Conservation (phyloP, 2,113 vertebrate species). For the Alligator sinensis region DNA sequence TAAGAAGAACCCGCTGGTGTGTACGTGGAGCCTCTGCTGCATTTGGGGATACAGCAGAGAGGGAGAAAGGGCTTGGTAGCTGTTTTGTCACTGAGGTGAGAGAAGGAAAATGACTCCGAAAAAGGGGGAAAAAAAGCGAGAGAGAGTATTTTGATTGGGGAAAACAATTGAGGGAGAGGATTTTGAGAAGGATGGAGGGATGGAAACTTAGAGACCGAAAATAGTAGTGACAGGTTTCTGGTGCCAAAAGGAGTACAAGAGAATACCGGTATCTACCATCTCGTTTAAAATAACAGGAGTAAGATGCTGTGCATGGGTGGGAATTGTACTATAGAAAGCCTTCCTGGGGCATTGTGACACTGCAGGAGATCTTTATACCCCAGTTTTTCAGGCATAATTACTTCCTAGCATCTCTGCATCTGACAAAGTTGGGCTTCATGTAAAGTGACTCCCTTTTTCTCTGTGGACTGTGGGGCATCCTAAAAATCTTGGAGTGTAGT, state of each 20-base stretch:
- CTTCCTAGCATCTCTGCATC: background rate
- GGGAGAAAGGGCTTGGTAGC: background rate
- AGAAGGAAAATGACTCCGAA: background rate
- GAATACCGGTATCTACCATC: background rate
- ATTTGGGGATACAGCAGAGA: too few species aligned
- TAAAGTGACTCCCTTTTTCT: background rate
- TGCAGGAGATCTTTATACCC: background rate
- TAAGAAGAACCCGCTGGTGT: too few species aligned
- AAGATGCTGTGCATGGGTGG: background rate
- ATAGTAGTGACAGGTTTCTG: background rate
- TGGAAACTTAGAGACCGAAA: background rate
- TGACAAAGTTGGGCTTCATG: background rate
- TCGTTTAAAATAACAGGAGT: background rate
- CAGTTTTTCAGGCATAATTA: background rate
- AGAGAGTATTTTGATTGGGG: background rate
- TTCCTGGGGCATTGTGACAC: background rate
- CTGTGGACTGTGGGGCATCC: background rate
- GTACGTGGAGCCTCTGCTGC: too few species aligned
- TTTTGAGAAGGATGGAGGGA: background rate
- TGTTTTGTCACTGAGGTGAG: background rate
- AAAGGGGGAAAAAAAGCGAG: background rate
- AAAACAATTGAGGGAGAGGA: background rate
- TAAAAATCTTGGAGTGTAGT: background rate
- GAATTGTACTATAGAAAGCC: background rate
- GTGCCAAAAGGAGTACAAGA: rapidly evolving